Percentiles rank a stretch among this genome's conserved stretches.
Evolutionary conservation across 2,113 vertebrate genomes (phyloP).

Genomic region (Gavia stellata): DNA sequence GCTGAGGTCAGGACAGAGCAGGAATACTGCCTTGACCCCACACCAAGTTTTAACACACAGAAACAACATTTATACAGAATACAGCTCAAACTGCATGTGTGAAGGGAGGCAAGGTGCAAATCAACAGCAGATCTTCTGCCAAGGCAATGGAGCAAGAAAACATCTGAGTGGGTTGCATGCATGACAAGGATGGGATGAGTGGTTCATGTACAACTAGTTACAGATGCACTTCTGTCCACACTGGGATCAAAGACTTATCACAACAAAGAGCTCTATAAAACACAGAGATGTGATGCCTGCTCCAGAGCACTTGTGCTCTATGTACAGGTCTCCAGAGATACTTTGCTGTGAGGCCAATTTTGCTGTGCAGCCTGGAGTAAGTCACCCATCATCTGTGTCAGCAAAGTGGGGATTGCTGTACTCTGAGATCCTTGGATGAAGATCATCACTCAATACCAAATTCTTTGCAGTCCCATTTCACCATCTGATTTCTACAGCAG

Average conservation of each 20-base stretch:
- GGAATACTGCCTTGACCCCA: not conserved
- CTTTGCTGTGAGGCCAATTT: not conserved
- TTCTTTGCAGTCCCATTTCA: conserved; percentile 27
- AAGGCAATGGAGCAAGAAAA: not conserved
- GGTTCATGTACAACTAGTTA: not conserved
- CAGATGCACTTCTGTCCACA: not conserved
- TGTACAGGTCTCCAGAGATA: not conserved
- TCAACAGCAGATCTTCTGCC: not conserved
- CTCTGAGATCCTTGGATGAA: not conserved
- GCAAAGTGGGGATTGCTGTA: not conserved
- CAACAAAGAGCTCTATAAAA: not conserved
- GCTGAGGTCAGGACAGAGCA: not conserved
- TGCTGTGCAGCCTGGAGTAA: not conserved
- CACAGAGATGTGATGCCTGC: not conserved
- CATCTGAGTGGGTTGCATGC: not conserved
- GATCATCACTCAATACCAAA: conserved; percentile 40
- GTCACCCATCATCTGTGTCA: not conserved
- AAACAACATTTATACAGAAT: not conserved
- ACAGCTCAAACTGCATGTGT: not conserved
- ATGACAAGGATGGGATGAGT: not conserved
- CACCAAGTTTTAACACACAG: not conserved
- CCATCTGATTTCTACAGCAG: conserved; percentile 51
- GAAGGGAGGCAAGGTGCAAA: not conserved
- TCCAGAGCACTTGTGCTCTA: not conserved
- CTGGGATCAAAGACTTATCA: not conserved